Evolutionary conservation across 2,888 invertebrate genomes (phyloP), one percentile per base, ranked within the genome.

Genomic region (Athalia rosae): DNA sequence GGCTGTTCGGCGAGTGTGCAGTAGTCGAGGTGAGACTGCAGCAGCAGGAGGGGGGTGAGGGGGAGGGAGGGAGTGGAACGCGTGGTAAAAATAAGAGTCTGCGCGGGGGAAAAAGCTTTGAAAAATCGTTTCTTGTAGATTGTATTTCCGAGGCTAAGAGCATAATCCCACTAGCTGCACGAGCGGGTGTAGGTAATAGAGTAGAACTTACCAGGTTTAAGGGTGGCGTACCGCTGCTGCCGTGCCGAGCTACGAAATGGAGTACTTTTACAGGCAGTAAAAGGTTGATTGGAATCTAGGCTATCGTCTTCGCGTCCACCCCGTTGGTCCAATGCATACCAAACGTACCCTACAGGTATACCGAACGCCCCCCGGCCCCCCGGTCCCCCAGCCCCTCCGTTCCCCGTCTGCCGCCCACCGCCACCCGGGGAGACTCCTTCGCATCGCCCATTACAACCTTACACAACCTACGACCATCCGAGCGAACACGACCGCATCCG

Each of bases 201-300:
- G 81, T 83, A 81, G 79, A 84, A 83, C 83, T 86, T 85, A 82
- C 79, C 76, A 81, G 84, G 82, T 83, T 86, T 84, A 87, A 86
- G 84, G 81, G 82, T 83, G 79, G 73, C 79, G 79, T 77, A 80
- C 81, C 79, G 79, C 81, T 81, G 81, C 82, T 79, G 82, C 83
- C 81, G 48, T 59, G 84, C 83, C 84, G 84, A 83, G 84, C 84
- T 86, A 83, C 84, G 84, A 85, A 87, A 87, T 84, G 83, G 85
- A 83, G 79, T 82, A 85, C 82, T 86, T 87, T 86, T 87, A 87
- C 85, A 86, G 85, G 82, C 86, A 86, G 86, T 87, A 86, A 87
- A 87, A 87, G 85, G 86, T 85, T 87, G 87, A 87, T 87, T 87
- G 85, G 85, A 87, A 87, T 85, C 83, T 83, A 79, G 82, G 79